Evolutionary conservation across 2,797 vertebrate species (phyloP).

Genomic region (Phoebastria nigripes): DNA sequence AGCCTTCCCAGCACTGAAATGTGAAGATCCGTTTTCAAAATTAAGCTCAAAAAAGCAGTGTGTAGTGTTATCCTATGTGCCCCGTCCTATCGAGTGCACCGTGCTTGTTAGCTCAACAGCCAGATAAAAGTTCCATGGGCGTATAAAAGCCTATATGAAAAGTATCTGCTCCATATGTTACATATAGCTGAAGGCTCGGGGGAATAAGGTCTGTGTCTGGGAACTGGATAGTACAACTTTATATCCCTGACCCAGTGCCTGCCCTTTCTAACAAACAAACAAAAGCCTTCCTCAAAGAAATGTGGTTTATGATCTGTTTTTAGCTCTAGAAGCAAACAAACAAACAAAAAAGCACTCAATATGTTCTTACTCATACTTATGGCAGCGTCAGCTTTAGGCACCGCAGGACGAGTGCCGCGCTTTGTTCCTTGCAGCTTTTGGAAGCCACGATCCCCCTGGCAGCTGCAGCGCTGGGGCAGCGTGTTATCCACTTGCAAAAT

Average conservation of each 20-base stretch:
- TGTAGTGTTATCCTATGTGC: neutral
- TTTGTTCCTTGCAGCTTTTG: neutral
- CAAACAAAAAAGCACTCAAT: neutral
- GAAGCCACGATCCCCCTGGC: neutral
- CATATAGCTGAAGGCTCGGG: neutral
- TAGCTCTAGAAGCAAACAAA: neutral
- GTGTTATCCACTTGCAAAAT: neutral
- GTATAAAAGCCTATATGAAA: neutral
- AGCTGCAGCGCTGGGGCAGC: fast-evolving
- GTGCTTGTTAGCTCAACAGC: neutral
- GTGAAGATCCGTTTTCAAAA: neutral
- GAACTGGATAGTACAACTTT: slow-evolving; percentile 42
- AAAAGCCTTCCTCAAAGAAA: slow-evolving; percentile 7
- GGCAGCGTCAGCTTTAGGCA: neutral
- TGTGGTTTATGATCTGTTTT: neutral
- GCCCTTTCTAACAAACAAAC: slow-evolving; percentile 44
- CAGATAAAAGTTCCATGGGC: neutral
- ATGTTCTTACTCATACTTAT: neutral
- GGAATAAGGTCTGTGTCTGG: slow-evolving; percentile 34
- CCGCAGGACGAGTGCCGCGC: fast-evolving
- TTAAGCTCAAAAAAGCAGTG: neutral
- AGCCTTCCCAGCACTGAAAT: neutral
- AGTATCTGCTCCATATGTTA: slow-evolving; percentile 8
- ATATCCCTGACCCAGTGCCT: slow-evolving; percentile 24
- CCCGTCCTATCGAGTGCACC: neutral